Evolutionary conservation across 1,140 invertebrate species (phyloP).

Genomic region (Venustaconcha ellipsiformis): DNA sequence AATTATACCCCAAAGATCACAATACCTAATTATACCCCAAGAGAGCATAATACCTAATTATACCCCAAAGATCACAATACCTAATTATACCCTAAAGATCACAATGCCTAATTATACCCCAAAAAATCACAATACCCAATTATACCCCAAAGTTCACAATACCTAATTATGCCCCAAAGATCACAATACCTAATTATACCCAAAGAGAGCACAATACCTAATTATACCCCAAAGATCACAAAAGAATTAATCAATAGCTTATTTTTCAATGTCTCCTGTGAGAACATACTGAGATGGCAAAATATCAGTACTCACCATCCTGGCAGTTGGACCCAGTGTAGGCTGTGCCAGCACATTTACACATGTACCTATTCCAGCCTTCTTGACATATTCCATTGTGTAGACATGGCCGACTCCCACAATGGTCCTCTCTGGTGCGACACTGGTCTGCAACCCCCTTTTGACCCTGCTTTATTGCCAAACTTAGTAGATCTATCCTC

Average conservation of each 20-base stretch:
- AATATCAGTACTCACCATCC: conserved; percentile 46
- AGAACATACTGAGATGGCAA: neutral
- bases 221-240: too few relatives aligned
- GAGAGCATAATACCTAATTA: too few relatives aligned
- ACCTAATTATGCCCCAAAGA: too few relatives aligned
- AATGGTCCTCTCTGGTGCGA: conserved; percentile 80
- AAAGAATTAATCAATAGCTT: neutral
- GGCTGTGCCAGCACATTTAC: conserved; percentile 91
- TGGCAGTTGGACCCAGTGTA: conserved; percentile 82
- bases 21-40: too few relatives aligned
- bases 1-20: too few relatives aligned
- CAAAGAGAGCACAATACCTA: too few relatives aligned
- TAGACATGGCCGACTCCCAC: conserved; percentile 90
- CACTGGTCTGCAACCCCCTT: conserved; percentile 66
- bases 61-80: too few relatives aligned
- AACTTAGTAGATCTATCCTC: conserved; percentile 89
- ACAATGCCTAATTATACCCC: too few relatives aligned
- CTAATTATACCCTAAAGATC: too few relatives aligned
- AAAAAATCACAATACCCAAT: too few relatives aligned
- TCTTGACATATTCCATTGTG: conserved; percentile 91
- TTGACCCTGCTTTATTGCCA: conserved; percentile 89
- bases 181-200: too few relatives aligned
- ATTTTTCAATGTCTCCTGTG: neutral
- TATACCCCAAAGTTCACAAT: too few relatives aligned
- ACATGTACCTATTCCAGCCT: conserved; percentile 96